phyloP scores from a whole-genome alignment of 2,888 invertebrate species.

The Phorcus lineatus region DNA sequence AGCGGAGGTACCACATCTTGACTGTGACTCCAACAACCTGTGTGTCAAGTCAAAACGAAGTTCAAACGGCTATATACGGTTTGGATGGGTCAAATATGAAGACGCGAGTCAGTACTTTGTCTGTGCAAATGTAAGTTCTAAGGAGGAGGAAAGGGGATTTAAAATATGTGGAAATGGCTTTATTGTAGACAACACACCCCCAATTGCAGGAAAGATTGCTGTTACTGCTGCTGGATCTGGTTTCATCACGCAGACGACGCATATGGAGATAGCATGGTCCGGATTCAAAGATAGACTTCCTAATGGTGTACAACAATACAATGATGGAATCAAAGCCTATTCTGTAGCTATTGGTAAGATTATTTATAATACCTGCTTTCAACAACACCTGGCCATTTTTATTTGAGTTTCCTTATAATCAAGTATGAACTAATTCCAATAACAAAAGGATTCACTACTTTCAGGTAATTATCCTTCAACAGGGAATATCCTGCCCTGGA shows the following conservation, averaged over 20 bases:
- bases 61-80: background rate
- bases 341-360: background rate
- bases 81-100: background rate
- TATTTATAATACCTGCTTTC: no score
- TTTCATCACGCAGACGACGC: background rate
- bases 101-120: background rate
- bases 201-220: background rate
- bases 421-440: background rate
- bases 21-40: background rate
- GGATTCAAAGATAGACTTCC: background rate
- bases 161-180: conserved; percentile 7
- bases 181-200: conserved; percentile 8
- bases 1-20: background rate
- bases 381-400: background rate
- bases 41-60: background rate
- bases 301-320: background rate
- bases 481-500: background rate
- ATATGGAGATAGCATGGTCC: background rate
- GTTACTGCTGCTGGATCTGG: background rate
- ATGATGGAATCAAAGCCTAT: background rate
- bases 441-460: background rate
- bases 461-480: background rate
- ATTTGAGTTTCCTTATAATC: background rate
- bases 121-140: background rate
- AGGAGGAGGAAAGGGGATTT: background rate